Base-by-base conservation (phyloP, 2,888 invertebrate species). In the Lepeophtheirus nordmannii region DNA sequence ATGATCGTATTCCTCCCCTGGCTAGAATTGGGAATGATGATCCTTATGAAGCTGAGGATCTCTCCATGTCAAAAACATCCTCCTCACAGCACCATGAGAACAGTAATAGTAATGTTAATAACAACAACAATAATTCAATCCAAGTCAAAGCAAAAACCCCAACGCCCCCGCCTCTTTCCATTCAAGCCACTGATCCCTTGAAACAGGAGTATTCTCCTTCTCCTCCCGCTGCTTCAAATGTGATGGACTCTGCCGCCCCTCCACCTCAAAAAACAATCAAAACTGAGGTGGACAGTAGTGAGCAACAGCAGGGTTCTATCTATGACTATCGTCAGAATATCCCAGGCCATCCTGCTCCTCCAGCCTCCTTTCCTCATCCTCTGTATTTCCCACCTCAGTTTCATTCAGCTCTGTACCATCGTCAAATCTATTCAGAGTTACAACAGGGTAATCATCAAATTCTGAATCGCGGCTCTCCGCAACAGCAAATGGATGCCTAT, bases 391-490 rank as follows among this genome's bases (percentile, higher is more conserved):
- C 60, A 11, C 23, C 60, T 30, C 60, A 60, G 11, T 38, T 60
- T 23, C 60, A 60, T 37, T 60, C 53, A 46, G 53, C 53, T 17
- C 53, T 60, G 10, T 60, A 60, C 23, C 60, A 60, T 20, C 60
- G 60, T 11, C 60, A 60, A 22, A 37, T 60, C 37, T 60, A 60
- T 23, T 46, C 53, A 46, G 53, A 46, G 53, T 8, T 46, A 46
- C 53, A 46, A 46, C 30, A 30, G 30, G 53, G 53, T 5, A 46
- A 46, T 17, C 53, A 17, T 8, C 53, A 46, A 46, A 46, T 46
- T 14, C n/a, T n/a, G 53, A 46, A 46, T 17, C 53, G 53, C 8
- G n/a, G 17, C 5, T 14, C 53, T 14, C n/a, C 53, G 8, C 5
- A 5, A 8, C 53, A 46, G 5, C 53, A 46, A 46, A 46, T 46